phyloP scores from a whole-genome alignment of 1,140 invertebrate species.

The Lordiphosa stackelbergi region DNA sequence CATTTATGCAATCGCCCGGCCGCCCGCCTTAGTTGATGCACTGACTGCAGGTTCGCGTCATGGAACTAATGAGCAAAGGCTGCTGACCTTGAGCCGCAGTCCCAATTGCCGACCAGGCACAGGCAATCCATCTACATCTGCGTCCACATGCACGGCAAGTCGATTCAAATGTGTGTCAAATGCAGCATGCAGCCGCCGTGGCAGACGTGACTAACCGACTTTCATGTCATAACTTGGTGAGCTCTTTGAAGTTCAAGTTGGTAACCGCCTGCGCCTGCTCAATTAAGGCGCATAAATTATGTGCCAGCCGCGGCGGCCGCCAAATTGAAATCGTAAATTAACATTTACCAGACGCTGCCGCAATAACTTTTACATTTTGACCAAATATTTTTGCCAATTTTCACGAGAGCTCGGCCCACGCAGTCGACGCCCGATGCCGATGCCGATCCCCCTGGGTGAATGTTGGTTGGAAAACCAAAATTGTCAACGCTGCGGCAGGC shows the following conservation, averaged over 20 bases:
- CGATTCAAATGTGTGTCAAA: slow-evolving; percentile 72
- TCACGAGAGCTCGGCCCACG: slow-evolving; percentile 69
- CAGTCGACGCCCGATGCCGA: slow-evolving; percentile 57
- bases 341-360: slow-evolving; percentile 65
- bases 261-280: slow-evolving; percentile 33
- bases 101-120: slow-evolving; percentile 1
- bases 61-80: slow-evolving; percentile 48
- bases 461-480: slow-evolving; percentile 43
- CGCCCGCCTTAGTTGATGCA: neutral
- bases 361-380: slow-evolving; percentile 74
- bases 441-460: slow-evolving; percentile 36
- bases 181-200: slow-evolving; percentile 55
- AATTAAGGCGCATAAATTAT: slow-evolving; percentile 75
- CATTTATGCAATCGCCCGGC: slow-evolving; percentile 38
- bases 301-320: slow-evolving; percentile 52
- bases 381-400: slow-evolving; percentile 76
- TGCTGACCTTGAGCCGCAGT: slow-evolving; percentile 54
- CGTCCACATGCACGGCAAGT: slow-evolving; percentile 18
- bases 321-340: slow-evolving; percentile 76
- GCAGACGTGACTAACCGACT: slow-evolving; percentile 73
- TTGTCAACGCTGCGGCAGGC: slow-evolving; percentile 61
- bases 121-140: slow-evolving; percentile 25
- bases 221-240: slow-evolving; percentile 71
- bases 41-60: slow-evolving; percentile 43
- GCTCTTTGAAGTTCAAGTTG: slow-evolving; percentile 71